Base-by-base conservation (phyloP, 1,140 invertebrate species). In the Araneus ventricosus region DNA sequence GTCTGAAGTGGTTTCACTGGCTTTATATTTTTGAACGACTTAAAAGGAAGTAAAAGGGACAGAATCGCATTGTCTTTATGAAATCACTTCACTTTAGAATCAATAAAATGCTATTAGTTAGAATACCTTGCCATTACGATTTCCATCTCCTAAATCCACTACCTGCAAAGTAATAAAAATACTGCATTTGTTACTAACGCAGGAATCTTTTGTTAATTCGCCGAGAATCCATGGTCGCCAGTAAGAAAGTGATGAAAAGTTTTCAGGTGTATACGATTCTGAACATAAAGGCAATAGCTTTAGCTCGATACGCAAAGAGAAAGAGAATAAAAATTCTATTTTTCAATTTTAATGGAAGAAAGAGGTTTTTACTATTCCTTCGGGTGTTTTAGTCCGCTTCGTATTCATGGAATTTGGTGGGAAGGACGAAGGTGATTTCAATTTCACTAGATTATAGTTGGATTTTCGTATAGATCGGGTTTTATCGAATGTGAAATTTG, bases 281-380 rank as follows among this genome's bases (percentile, higher is more conserved):
- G 17, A 75, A 14, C 30, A 75, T 75, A 34, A 75, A 75, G 37
- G 70, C 63, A 24, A 27, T 67, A 59, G 57, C 57, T 59, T 59
- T 4, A 17, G 27, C 63, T 24, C 24, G 63, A 37, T 75, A 75
- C 30, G 10, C 27, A 70, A 70, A 70, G 67, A 75, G 8, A 63
- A 8, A 63, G 14, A 34, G 70, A 75, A 75, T 37, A 14, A 75
- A 75, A 75, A 75, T 75, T 75, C 70, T 75, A 75, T 75, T 75
- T 75, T 75, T 75, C 70, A 75, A 75, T 75, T 75, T 75, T 75
- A 75, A 75, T 75, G 70, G 34, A 75, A 75, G 70, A 75, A 75
- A 75, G 30, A 75, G 70, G 70, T 20, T 75, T 75, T 75, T 75
- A 75, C 70, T 34, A 37, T 75, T 37, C 70, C 70, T 75, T 75